Percentiles rank a stretch among this genome's conserved stretches.
Conservation (phyloP, 2,888 invertebrate genomes). For the Dendrolimus houi region DNA sequence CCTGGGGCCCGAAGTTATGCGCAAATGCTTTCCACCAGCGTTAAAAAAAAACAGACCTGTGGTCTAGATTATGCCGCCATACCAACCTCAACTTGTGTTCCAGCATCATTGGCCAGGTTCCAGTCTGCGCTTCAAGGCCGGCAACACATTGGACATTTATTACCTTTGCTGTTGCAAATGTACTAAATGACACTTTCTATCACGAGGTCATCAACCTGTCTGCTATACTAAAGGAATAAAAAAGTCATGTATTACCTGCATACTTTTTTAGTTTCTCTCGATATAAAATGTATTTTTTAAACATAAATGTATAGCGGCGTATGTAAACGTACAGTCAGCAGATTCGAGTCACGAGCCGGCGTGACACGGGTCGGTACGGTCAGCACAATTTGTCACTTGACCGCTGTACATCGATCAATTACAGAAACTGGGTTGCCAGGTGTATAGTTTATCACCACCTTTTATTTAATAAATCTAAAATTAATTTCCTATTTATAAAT, state of each 20-base stretch:
- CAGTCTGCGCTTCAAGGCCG: not conserved
- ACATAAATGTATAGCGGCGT: slow-evolving; percentile 4
- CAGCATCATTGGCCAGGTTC: not conserved
- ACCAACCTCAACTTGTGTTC: not conserved
- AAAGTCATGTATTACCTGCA: not conserved
- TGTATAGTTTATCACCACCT: not conserved
- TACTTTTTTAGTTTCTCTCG: no score
- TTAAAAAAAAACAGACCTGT: no score
- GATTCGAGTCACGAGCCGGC: slow-evolving; percentile 31
- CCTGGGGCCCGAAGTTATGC: no score
- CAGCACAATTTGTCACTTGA: slow-evolving; percentile 41
- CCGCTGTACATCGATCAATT: slow-evolving; percentile 43
- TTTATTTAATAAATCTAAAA: no score
- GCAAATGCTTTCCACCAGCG: not conserved
- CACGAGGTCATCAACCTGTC: not conserved
- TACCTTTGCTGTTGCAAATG: no score
- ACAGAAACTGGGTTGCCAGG: slow-evolving; percentile 8
- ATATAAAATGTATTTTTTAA: not conserved
- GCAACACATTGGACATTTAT: no score
- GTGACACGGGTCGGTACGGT: slow-evolving; percentile 39
- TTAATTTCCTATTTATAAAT: no score
- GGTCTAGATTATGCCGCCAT: not conserved
- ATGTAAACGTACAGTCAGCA: slow-evolving; percentile 14
- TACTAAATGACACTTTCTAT: no score
- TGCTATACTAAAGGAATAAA: not conserved